Conservation (phyloP, 2,797 vertebrate species). For the Fundulus diaphanus region DNA sequence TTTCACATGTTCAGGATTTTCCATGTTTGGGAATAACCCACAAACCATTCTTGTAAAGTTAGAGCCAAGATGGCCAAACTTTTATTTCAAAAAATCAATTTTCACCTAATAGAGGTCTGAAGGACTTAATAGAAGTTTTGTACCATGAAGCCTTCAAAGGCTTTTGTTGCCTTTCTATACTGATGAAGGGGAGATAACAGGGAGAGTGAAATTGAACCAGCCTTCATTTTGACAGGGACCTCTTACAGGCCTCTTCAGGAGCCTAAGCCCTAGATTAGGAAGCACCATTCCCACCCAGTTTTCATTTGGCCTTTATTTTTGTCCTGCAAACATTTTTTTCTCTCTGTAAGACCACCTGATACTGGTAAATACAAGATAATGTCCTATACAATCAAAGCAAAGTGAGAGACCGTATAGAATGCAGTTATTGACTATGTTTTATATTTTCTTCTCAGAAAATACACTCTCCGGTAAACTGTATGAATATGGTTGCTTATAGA, state of each 20-base stretch:
- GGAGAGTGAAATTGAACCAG: constrained; percentile 34
- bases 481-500: not conserved
- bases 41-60: constrained; percentile 14
- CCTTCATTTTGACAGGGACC: constrained; percentile 29
- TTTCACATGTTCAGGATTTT: not conserved
- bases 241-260: constrained; percentile 7
- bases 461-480: not conserved
- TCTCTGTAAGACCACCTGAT: not conserved
- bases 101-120: constrained; percentile 25
- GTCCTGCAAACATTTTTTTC: not conserved
- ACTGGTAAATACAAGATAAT: not conserved
- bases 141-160: constrained; percentile 18
- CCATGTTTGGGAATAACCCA: not conserved
- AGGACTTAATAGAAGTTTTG: constrained; percentile 43
- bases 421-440: not conserved
- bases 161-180: constrained; percentile 25
- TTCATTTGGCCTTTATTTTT: constrained; percentile 7
- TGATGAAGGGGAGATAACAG: constrained; percentile 27
- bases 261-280: constrained; percentile 8
- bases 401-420: not conserved
- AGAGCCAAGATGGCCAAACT: constrained; percentile 22
- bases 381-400: not conserved
- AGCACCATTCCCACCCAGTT: not conserved
- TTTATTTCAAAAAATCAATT: constrained; percentile 45
- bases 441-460: too few relatives aligned